Percentiles rank a stretch among this genome's conserved stretches.
phyloP scores from a whole-genome alignment of 2,888 invertebrate genomes.

The Rhagonycha fulva region DNA sequence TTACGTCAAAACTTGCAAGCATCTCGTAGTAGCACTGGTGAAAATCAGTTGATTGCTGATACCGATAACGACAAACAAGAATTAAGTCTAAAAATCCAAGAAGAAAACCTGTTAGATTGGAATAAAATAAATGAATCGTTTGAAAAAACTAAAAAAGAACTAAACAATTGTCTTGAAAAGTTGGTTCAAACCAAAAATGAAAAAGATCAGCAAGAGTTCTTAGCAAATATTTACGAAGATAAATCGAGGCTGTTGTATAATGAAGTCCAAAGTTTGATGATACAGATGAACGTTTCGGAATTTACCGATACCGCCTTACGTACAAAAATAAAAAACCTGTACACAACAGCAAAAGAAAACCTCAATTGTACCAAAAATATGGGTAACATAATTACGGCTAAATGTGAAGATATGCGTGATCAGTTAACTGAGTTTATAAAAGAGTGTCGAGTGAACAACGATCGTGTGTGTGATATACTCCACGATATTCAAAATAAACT shows the following conservation, averaged over 20 bases:
- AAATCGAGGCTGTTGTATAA: constrained; percentile 65
- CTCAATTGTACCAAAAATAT: neutral
- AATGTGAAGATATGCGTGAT: neutral
- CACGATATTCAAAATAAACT: neutral
- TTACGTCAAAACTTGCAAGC: constrained; percentile 85
- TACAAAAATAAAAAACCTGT: constrained; percentile 60
- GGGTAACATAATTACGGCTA: neutral
- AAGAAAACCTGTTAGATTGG: constrained; percentile 16
- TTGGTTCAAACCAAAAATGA: constrained; percentile 49
- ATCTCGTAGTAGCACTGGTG: constrained; percentile 85
- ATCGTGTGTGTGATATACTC: neutral
- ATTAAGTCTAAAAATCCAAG: constrained; percentile 67
- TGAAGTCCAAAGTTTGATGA: constrained; percentile 67
- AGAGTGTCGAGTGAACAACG: neutral
- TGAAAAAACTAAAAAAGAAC: constrained; percentile 34
- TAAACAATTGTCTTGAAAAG: constrained; percentile 40
- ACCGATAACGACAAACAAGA: constrained; percentile 70
- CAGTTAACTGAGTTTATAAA: neutral
- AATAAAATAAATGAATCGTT: constrained; percentile 13
- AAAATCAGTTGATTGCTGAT: constrained; percentile 72
- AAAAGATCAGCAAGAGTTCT: constrained; percentile 67
- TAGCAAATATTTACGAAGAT: constrained; percentile 65
- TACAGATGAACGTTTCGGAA: constrained; percentile 66
- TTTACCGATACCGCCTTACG: constrained; percentile 67
- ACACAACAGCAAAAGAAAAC: constrained; percentile 11